Percentiles rank a stretch among this genome's conserved stretches.
Evolutionary conservation across 2,888 invertebrate species (phyloP).

Genomic region (Acrocera orbiculus): DNA sequence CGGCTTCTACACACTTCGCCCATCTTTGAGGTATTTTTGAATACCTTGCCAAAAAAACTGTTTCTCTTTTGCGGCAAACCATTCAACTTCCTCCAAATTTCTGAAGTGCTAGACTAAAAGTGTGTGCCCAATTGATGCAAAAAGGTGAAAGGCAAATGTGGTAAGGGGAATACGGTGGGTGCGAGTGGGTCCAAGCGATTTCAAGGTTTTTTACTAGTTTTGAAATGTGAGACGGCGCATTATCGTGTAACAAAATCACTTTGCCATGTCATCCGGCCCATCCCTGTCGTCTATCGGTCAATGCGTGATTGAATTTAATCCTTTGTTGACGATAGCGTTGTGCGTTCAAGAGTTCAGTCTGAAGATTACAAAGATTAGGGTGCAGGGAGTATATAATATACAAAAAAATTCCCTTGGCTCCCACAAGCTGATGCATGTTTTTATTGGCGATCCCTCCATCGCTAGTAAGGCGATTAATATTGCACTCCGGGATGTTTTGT

Average conservation of each 20-base stretch:
- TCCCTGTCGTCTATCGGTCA: neutral
- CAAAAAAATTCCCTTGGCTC: too few species aligned
- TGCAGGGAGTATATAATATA: too few species aligned
- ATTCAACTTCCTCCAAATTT: conserved; percentile 3
- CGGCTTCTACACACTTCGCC: neutral
- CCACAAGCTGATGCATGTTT: too few species aligned
- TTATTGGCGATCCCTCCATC: too few species aligned
- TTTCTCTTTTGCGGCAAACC: conserved; percentile 1
- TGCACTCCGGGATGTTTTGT: too few species aligned
- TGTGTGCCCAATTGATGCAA: neutral
- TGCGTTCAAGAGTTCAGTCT: neutral
- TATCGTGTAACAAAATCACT: too few species aligned
- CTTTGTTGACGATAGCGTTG: neutral
- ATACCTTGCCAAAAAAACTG: conserved; percentile 4
- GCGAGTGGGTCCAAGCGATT: neutral
- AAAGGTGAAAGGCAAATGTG: conserved; percentile 1
- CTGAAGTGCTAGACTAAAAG: neutral
- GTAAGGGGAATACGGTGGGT: conserved; percentile 2
- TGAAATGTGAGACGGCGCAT: neutral
- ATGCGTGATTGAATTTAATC: neutral
- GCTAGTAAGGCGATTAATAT: too few species aligned
- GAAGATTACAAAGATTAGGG: too few species aligned
- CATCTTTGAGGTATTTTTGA: conserved; percentile 5
- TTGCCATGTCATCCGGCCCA: neutral
- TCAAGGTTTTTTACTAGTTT: neutral